Percentiles rank a stretch among this genome's conserved stretches.
Evolutionary conservation across 2,797 vertebrate genomes (phyloP).

Genomic region (Pterois miles): DNA sequence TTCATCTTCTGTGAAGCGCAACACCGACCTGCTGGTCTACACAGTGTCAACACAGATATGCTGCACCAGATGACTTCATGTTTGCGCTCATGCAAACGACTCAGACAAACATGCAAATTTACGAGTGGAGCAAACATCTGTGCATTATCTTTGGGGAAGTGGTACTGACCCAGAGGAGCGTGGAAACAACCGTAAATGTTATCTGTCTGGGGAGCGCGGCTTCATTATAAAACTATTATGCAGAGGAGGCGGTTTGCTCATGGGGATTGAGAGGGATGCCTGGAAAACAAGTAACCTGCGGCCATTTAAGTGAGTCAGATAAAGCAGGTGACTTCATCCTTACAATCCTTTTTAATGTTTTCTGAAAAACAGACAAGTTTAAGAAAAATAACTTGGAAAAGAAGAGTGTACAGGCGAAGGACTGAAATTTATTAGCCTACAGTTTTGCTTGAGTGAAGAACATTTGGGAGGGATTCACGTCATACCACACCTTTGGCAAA

Average conservation of each 20-base stretch:
- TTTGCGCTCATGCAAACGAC: constrained; percentile 66
- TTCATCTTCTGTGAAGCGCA: constrained; percentile 61
- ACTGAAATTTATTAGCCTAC: constrained; percentile 93
- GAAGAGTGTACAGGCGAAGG: constrained; percentile 63
- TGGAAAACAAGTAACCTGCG: constrained; percentile 69
- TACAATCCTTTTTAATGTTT: not conserved
- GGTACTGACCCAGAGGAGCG: constrained; percentile 63
- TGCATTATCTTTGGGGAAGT: constrained; percentile 54
- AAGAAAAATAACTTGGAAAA: constrained; percentile 30
- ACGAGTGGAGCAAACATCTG: constrained; percentile 41
- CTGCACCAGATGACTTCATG: constrained; percentile 23
- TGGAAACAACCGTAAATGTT: constrained; percentile 61
- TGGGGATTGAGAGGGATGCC: constrained; percentile 28
- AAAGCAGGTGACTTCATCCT: not conserved
- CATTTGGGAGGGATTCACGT: constrained; percentile 86
- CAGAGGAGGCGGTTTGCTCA: constrained; percentile 45
- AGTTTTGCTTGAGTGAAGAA: constrained; percentile 86
- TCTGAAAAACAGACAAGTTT: constrained; percentile 5
- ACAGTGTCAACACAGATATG: constrained; percentile 36
- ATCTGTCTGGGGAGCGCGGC: constrained; percentile 41
- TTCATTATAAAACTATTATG: constrained; percentile 76
- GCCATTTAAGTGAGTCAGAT: constrained; percentile 3
- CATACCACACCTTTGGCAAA: constrained; percentile 93
- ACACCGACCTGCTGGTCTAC: constrained; percentile 4
- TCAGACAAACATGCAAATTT: constrained; percentile 54